Percentiles rank a stretch among this genome's conserved stretches.
phyloP scores from a whole-genome alignment of 2,888 invertebrate genomes.

The Pocota personata region DNA sequence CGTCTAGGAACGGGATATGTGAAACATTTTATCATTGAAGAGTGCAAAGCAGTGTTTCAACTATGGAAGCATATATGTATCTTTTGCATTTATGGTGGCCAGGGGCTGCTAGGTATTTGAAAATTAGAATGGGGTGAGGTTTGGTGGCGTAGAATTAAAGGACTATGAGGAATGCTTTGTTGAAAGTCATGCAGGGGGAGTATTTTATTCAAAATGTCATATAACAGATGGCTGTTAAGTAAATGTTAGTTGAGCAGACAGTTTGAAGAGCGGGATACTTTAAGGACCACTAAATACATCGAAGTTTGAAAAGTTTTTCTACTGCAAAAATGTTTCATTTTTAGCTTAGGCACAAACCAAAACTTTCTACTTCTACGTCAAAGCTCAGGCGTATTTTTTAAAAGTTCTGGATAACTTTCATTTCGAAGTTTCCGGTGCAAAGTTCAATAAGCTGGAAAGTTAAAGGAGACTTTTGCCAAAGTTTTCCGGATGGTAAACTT shows the following conservation, averaged over 20 bases:
- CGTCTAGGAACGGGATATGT: not conserved
- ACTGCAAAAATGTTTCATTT: too few species aligned
- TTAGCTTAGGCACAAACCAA: too few species aligned
- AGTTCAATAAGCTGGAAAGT: too few species aligned
- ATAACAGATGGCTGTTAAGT: not conserved
- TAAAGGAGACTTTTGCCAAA: too few species aligned
- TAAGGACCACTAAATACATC: not conserved
- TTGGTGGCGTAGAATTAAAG: not conserved
- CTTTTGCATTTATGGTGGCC: slow-evolving; percentile 21
- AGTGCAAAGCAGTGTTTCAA: slow-evolving; percentile 43
- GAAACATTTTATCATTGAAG: not conserved
- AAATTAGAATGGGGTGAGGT: not conserved
- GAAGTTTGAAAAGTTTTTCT: too few species aligned
- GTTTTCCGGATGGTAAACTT: too few species aligned
- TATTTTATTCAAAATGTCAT: too few species aligned
- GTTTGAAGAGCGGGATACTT: not conserved
- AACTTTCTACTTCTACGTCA: too few species aligned
- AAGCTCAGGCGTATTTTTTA: too few species aligned
- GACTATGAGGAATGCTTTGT: not conserved
- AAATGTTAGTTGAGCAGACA: not conserved
- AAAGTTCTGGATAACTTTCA: too few species aligned
- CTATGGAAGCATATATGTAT: not conserved
- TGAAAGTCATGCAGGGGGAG: too few species aligned
- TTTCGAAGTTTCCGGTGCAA: too few species aligned
- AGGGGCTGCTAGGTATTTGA: not conserved